Base-by-base conservation (phyloP, 1,140 invertebrate species). In the Diachasmimorpha longicaudata region DNA sequence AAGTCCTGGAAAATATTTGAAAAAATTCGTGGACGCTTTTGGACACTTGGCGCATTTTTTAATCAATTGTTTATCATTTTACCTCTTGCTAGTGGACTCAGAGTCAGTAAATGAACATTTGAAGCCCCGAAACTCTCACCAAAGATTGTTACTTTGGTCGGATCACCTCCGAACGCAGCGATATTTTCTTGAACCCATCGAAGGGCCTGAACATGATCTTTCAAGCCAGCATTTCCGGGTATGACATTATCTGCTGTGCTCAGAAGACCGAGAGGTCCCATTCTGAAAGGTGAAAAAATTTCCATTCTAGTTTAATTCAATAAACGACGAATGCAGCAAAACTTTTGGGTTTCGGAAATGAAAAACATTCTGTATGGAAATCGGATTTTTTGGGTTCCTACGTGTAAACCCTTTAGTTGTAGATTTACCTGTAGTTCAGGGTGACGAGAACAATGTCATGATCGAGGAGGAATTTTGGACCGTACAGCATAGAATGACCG, bases 381-480 rank as follows among this genome's bases (percentile, higher is more conserved):
- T 0, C 10, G 42, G 63, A 66, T 5, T 58, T 25, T 19, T 63
- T 4, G 5, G 16, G 48, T 13, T 14, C 25, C 11, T 44, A 52
- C n/a, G 19, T 23, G 4, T 58, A 16, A 16, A 10, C 21, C n/a
- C n/a, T 19, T 3, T 16, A 58, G 1, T 13, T 3, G 6, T 31
- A 6, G 6, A 31, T 31, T 74, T 94, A 90, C 87, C 96, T 91
- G 81, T 95, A 97, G 84, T 97, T 97, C 1, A 93, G 88, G 0
- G 93, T 93, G 1, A 97, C 94, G 0, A 96, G 89, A 10, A 97
- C 85, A 4, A 96, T 88, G 75, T 96, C 93, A 70, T 92, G 90
- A 68, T 95, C 93, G 0, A 96, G 86, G 0, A 97, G 84, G 78
- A 92, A 92, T 79, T 95, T 93, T 0, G 94, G 93, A 0, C 93